Evolutionary conservation across 2,888 invertebrate species (phyloP).

Genomic region (Oscheius sp.): DNA sequence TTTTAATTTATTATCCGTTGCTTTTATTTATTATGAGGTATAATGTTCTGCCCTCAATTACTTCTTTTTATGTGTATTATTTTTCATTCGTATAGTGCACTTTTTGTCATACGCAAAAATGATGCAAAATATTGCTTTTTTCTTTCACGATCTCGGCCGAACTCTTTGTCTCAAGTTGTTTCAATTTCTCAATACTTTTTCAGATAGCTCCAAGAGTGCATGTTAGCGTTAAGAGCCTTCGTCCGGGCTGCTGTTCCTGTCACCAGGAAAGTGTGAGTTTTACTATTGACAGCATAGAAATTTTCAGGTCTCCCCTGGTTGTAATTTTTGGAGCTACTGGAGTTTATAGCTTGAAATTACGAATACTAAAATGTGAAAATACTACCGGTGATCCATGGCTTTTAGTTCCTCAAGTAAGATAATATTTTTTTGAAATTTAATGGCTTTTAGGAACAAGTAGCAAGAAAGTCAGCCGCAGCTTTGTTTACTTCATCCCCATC

Average conservation of each 20-base stretch:
- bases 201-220: not conserved
- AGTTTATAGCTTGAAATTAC: slow-evolving; percentile 17
- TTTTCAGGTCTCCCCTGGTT: slow-evolving; percentile 1
- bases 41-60: not conserved
- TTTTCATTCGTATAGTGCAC: no score
- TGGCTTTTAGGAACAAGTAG: not conserved
- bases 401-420: slow-evolving; percentile 38
- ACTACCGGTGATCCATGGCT: slow-evolving; percentile 50
- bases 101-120: no score
- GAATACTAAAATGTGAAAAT: slow-evolving; percentile 26
- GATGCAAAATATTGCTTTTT: no score
- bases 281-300: not conserved
- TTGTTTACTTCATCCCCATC: slow-evolving; percentile 1
- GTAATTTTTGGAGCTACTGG: not conserved
- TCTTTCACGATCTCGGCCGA: no score
- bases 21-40: no score
- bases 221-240: slow-evolving; percentile 11
- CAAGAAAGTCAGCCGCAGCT: not conserved
- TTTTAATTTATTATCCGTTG: no score
- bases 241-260: not conserved
- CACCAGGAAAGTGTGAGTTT: slow-evolving; percentile 4
- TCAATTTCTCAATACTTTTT: not conserved
- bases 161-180: no score
- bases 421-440: not conserved
- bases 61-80: not conserved